Conservation (phyloP, 2,113 vertebrate species). For the Papio anubis region DNA sequence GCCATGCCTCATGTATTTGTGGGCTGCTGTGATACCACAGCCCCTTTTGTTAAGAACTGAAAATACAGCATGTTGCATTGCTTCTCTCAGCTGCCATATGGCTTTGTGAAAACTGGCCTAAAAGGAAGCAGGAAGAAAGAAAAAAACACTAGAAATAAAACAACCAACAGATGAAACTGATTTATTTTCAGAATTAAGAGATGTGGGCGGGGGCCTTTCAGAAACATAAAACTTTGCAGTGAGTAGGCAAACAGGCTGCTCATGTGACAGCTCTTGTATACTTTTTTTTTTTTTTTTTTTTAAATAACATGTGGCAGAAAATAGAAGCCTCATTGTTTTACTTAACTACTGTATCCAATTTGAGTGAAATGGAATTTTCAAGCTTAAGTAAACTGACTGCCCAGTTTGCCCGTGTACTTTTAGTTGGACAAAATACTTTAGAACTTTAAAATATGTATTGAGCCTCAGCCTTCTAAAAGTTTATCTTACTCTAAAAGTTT, state of each 20-base stretch:
- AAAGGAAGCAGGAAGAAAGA: conserved; percentile 72
- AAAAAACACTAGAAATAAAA: conserved; percentile 79
- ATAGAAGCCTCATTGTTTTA: conserved; percentile 85
- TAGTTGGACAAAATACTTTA: conserved; percentile 43
- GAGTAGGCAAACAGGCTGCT: conserved; percentile 81
- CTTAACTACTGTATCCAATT: conserved; percentile 82
- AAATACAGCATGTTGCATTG: conserved; percentile 84
- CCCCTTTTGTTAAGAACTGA: conserved; percentile 89
- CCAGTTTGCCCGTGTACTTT: not conserved
- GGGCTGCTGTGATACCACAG: conserved; percentile 86
- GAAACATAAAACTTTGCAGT: conserved; percentile 82
- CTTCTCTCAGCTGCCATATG: conserved; percentile 95
- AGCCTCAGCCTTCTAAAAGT: conserved; percentile 40
- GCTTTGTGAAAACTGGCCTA: conserved; percentile 86
- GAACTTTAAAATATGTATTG: conserved; percentile 26
- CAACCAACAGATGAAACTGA: conserved; percentile 90
- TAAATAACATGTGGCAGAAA: conserved; percentile 75
- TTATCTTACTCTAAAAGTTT: conserved; percentile 60
- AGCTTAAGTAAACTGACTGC: conserved; percentile 66
- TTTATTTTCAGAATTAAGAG: conserved; percentile 87
- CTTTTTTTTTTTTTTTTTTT: conserved; percentile 21
- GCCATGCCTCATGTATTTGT: conserved; percentile 90
- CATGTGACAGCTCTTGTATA: conserved; percentile 79
- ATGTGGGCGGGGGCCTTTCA: conserved; percentile 71
- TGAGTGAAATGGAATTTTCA: conserved; percentile 79